Evolutionary conservation across 2,888 invertebrate species (phyloP).

Genomic region (Platycnemis pennipes): DNA sequence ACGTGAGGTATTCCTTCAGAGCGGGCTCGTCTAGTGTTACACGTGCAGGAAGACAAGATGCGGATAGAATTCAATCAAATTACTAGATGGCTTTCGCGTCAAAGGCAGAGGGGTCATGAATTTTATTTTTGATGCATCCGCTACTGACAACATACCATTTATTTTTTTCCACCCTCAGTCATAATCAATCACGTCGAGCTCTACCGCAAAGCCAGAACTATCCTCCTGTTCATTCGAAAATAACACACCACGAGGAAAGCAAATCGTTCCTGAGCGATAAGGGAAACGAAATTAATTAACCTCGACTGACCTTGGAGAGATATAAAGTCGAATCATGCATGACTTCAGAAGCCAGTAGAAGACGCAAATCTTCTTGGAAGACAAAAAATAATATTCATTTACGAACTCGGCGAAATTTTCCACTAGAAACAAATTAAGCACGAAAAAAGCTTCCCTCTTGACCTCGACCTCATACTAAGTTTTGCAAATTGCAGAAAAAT

Average conservation of each 20-base stretch:
- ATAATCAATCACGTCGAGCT: background rate
- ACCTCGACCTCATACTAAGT: background rate
- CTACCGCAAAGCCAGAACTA: background rate
- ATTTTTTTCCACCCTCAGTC: background rate
- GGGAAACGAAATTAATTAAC: background rate
- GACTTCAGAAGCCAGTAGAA: too few relatives aligned
- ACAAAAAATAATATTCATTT: background rate
- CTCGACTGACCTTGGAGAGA: background rate
- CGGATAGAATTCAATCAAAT: background rate
- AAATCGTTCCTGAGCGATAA: background rate
- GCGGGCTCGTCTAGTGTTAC: background rate
- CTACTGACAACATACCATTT: background rate
- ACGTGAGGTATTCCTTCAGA: constrained; percentile 9
- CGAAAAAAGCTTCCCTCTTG: background rate
- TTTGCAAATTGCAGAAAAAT: background rate
- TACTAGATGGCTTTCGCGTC: background rate
- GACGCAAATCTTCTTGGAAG: background rate
- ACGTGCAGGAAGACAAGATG: too few relatives aligned
- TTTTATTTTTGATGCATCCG: background rate
- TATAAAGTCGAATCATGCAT: too few relatives aligned
- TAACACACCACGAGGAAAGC: background rate
- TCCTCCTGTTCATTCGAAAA: background rate
- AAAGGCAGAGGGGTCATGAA: background rate
- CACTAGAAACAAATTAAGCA: background rate
- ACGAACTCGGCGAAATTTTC: background rate